A percentile compares a stretch with the other conserved stretches of the same genome.
These are phyloP conservation scores for Syritta pipiens DNA, from an alignment of 2,888 invertebrate genomes.

Conservation along the genomic window DNA sequence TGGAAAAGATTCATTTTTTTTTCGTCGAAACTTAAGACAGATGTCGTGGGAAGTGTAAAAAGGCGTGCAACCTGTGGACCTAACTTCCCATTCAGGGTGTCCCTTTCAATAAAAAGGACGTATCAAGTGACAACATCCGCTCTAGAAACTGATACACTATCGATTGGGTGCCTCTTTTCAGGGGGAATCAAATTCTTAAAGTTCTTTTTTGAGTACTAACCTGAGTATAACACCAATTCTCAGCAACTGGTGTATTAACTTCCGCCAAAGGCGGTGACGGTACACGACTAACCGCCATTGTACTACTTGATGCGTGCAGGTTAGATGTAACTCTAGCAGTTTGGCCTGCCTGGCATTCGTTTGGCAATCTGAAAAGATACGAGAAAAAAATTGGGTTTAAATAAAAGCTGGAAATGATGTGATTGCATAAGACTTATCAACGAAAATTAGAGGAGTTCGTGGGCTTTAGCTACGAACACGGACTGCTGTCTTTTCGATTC, in stretches of 20 bases:
- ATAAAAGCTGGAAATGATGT: background rate
- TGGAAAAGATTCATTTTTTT: no score
- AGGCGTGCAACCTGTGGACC: no score
- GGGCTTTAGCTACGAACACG: no score
- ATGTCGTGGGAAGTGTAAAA: no score
- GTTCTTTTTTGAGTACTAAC: no score
- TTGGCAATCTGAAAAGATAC: slow-evolving; percentile 86
- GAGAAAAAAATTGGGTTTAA: slow-evolving; percentile 66
- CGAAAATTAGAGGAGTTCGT: no score
- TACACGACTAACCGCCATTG: slow-evolving; percentile 97
- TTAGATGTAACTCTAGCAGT: slow-evolving; percentile 93
- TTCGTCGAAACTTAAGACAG: no score
- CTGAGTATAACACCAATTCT: slow-evolving; percentile 99
- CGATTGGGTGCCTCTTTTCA: background rate
- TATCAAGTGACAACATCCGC: slow-evolving; percentile 56
- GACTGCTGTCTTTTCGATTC: no score
- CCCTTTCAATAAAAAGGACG: no score
- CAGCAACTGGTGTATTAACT: slow-evolving; percentile 98
- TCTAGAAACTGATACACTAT: slow-evolving; percentile 33
- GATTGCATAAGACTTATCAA: no score
- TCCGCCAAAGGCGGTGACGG: slow-evolving; percentile 97
- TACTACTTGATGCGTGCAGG: slow-evolving; percentile 89
- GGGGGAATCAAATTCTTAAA: slow-evolving; percentile 55
- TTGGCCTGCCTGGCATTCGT: slow-evolving; percentile 88
- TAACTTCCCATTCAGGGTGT: no score